phyloP scores from a whole-genome alignment of 2,888 invertebrate genomes.

The Blomia tropicalis region DNA sequence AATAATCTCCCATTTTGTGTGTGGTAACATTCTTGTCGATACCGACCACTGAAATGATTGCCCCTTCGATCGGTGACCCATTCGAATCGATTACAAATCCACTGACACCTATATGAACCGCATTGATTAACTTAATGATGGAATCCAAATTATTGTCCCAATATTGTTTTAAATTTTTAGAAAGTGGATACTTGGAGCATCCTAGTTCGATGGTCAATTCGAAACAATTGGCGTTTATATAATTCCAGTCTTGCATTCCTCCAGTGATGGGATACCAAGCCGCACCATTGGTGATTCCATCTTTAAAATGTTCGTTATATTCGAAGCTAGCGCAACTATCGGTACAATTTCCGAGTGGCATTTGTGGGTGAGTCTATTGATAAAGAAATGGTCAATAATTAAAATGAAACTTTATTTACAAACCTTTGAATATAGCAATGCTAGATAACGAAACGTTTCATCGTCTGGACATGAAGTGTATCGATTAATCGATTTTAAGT shows the following conservation, averaged over 20 bases:
- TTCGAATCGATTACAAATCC: slow-evolving; percentile 1
- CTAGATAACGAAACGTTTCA: slow-evolving; percentile 57
- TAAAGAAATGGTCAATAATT: background rate
- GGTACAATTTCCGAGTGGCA: slow-evolving; percentile 52
- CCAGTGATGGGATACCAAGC: slow-evolving; percentile 53
- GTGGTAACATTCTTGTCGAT: slow-evolving; percentile 10
- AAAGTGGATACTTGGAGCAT: slow-evolving; percentile 41
- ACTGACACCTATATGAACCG: slow-evolving; percentile 33
- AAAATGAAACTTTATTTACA: background rate
- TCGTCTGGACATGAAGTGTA: slow-evolving; percentile 55
- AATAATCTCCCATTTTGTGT: slow-evolving; percentile 5
- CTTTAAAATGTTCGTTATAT: slow-evolving; percentile 48
- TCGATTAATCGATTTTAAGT: slow-evolving; percentile 30
- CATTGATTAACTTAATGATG: slow-evolving; percentile 39
- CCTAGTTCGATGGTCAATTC: slow-evolving; percentile 43
- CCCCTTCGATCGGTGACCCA: background rate
- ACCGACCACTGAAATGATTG: background rate
- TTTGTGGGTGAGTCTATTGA: slow-evolving; percentile 48
- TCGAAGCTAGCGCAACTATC: slow-evolving; percentile 12
- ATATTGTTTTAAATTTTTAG: slow-evolving; percentile 34
- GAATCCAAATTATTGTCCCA: slow-evolving; percentile 41
- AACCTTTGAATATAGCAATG: slow-evolving; percentile 52
- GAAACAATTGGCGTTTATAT: slow-evolving; percentile 41
- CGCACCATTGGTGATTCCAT: slow-evolving; percentile 80
- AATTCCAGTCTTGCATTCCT: slow-evolving; percentile 46